Base-by-base conservation (phyloP, 2,797 vertebrate genomes). In the Molossus molossus region DNA sequence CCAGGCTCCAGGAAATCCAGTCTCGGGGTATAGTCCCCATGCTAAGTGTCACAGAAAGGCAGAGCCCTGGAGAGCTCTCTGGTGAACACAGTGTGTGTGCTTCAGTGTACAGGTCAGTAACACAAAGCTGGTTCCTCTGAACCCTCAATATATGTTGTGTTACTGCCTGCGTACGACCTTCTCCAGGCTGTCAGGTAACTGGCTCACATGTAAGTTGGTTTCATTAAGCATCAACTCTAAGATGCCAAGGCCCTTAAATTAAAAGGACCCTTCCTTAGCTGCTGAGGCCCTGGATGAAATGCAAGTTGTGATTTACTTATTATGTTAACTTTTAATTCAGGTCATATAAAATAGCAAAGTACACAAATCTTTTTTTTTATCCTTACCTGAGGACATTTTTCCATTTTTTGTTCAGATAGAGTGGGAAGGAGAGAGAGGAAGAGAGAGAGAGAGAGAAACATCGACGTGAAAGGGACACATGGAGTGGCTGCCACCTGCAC, bases 51-150 rank as follows among this genome's bases (percentile, higher is more conserved):
- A 15, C 48, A 20, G 64, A 33, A 48, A 27, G 50, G 13, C 0
- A 48, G 80, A 57, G 13, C 14, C 20, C 5, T 27, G 45, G 9
- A 20, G 58, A 67, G 21, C 10, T 20, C 76, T 77, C 88, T 62
- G 1, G 0, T 20, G 13, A 72, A 18, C 3, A 9, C 1, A 12
- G 37, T 14, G 1, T 1, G 1, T 25, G 6, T 62, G 40, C 48
- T 57, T 33, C 10, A 33, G 17, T 10, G 6, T 29, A 58, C 2
- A 17, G 85, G 33, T 1, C 1, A 14, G 27, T 9, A 64, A 79
- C 7, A 21, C 12, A 37, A 50, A 45, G 87, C 7, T 9, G 20
- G 6, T 27, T 82, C 40, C 76, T 84, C 67, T 72, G 65, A 92
- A 58, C 10, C 40, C 6, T 45, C 40, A 45, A 45, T 45, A 45